A percentile compares a stretch with the other conserved stretches of the same genome.
These are phyloP conservation scores for Hesperophylax magnus DNA, from an alignment of 1,140 invertebrate genomes.

Conservation along the genomic window DNA sequence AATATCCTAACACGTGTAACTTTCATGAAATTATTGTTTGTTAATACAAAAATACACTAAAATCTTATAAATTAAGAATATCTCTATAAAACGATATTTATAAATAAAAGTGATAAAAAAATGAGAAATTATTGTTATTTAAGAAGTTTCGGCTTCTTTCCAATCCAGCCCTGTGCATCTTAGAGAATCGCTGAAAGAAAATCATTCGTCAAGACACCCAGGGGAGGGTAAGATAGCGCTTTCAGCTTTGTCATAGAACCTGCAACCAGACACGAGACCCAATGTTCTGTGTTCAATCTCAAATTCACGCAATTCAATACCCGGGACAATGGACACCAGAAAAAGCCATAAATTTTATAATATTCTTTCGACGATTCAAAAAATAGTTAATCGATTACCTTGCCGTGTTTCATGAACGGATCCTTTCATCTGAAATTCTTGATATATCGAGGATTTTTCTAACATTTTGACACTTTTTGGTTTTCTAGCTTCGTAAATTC, in stretches of 20 bases:
- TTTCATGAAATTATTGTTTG: too few species aligned
- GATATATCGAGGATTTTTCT: conserved; percentile 52
- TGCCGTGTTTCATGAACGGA: conserved; percentile 34
- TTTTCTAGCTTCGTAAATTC: conserved; percentile 38
- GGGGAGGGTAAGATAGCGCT: conserved; percentile 26
- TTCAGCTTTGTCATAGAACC: conserved; percentile 30
- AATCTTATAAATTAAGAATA: too few species aligned
- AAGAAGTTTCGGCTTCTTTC: background rate
- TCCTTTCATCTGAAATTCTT: conserved; percentile 39
- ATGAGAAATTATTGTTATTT: too few species aligned
- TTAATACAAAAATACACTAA: too few species aligned
- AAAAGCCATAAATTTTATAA: conserved; percentile 50
- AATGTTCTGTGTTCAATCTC: conserved; percentile 21
- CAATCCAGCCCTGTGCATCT: background rate
- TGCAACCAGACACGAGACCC: conserved; percentile 42
- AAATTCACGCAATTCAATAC: conserved; percentile 52
- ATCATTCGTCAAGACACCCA: conserved; percentile 20
- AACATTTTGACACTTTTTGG: conserved; percentile 57
- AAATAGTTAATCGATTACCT: conserved; percentile 54
- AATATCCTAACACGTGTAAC: too few species aligned
- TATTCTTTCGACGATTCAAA: conserved; percentile 45
- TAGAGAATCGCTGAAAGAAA: conserved; percentile 1
- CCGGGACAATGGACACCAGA: conserved; percentile 23
- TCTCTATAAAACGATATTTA: too few species aligned
- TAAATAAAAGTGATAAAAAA: too few species aligned